Evolutionary conservation across 1,140 invertebrate genomes (phyloP).

Genomic region (Diorhabda carinulata): DNA sequence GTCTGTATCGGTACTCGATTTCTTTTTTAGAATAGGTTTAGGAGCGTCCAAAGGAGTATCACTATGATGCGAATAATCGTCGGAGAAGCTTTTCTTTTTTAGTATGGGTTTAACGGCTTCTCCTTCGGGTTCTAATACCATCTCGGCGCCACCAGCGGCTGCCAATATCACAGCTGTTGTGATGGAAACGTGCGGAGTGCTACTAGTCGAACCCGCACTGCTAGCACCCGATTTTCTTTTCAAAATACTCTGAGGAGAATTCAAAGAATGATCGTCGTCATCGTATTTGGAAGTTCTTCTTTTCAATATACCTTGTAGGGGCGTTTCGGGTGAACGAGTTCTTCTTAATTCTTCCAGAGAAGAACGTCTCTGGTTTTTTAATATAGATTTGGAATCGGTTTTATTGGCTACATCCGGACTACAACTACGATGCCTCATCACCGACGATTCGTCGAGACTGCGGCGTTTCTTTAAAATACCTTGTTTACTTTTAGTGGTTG

Average conservation of each 20-base stretch:
- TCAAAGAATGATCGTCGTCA: slow-evolving; percentile 53
- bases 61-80: slow-evolving; percentile 50
- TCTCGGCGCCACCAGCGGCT: slow-evolving; percentile 57
- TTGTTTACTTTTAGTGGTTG: slow-evolving; percentile 56
- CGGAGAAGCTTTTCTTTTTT: slow-evolving; percentile 70
- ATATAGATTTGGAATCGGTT: slow-evolving; percentile 59
- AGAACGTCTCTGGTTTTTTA: slow-evolving; percentile 65
- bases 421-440: slow-evolving; percentile 61
- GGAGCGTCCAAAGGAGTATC: slow-evolving; percentile 51
- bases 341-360: slow-evolving; percentile 65
- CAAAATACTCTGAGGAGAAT: slow-evolving; percentile 69
- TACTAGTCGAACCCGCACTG: slow-evolving; percentile 56
- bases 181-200: slow-evolving; percentile 63
- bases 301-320: slow-evolving; percentile 65
- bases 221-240: slow-evolving; percentile 62
- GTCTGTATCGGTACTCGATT: slow-evolving; percentile 73
- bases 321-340: slow-evolving; percentile 52
- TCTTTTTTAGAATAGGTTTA: slow-evolving; percentile 79
- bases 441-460: slow-evolving; percentile 73
- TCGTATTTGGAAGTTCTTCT: slow-evolving; percentile 60
- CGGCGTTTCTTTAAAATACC: slow-evolving; percentile 77
- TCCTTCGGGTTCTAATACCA: slow-evolving; percentile 50
- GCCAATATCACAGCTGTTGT: slow-evolving; percentile 65
- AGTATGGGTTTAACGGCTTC: slow-evolving; percentile 72
- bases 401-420: slow-evolving; percentile 64